These are phyloP conservation scores for Dugesia japonica DNA, from an alignment of 2,888 invertebrate species.

Conservation along the genomic window DNA sequence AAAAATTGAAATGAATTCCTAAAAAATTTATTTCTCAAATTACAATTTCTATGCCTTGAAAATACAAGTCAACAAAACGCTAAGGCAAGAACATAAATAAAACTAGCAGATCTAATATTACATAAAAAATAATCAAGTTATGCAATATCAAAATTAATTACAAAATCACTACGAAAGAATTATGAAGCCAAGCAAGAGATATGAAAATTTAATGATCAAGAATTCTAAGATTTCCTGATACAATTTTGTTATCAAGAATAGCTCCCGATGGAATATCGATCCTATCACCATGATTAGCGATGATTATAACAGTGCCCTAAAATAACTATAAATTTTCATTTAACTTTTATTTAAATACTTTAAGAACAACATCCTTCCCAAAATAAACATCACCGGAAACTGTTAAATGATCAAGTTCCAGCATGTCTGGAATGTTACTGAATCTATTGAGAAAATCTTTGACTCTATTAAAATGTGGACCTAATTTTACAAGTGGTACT, in stretches of 20 bases:
- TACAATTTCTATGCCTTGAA: too few species aligned
- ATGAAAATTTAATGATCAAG: slow-evolving; percentile 64
- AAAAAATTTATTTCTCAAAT: too few species aligned
- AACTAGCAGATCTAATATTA: too few species aligned
- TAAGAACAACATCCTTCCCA: slow-evolving; percentile 75
- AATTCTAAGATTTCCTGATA: slow-evolving; percentile 92
- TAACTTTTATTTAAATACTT: slow-evolving; percentile 54
- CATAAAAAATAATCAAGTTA: too few species aligned
- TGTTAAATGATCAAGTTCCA: slow-evolving; percentile 91
- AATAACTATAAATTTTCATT: neutral
- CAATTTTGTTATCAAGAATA: slow-evolving; percentile 90
- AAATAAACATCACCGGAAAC: slow-evolving; percentile 98
- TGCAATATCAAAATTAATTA: too few species aligned
- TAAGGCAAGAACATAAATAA: too few species aligned
- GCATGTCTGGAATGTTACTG: slow-evolving; percentile 80
- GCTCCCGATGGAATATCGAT: slow-evolving; percentile 96
- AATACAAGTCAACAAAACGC: too few species aligned
- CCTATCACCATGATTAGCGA: slow-evolving; percentile 95
- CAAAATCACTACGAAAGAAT: neutral
- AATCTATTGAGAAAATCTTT: slow-evolving; percentile 81
- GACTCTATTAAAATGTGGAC: slow-evolving; percentile 79
- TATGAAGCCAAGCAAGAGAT: neutral
- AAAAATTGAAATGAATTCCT: too few species aligned
- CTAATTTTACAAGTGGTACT: slow-evolving; percentile 86
- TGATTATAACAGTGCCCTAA: slow-evolving; percentile 86